phyloP scores from a whole-genome alignment of 1,140 invertebrate genomes.

The Notospermus geniculatus region DNA sequence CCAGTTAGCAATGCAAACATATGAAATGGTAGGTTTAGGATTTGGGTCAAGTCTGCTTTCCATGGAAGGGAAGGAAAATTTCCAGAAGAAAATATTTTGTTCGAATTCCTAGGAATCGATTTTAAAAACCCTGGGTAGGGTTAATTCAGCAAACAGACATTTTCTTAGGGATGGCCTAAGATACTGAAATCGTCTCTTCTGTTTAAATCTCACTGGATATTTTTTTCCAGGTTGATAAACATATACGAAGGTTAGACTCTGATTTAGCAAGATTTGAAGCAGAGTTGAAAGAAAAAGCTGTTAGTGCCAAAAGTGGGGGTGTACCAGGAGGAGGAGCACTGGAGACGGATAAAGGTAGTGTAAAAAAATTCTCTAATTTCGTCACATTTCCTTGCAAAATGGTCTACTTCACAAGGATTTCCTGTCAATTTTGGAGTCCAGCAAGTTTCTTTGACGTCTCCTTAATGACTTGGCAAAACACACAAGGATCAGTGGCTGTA shows the following conservation, averaged over 20 bases:
- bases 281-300: slow-evolving; percentile 87
- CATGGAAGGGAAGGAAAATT: not conserved
- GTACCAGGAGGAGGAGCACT: slow-evolving; percentile 6
- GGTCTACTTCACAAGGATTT: no score
- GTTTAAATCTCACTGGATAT: no score
- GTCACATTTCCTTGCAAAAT: not conserved
- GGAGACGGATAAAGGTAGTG: not conserved
- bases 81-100: not conserved
- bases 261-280: slow-evolving; percentile 94
- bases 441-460: no score
- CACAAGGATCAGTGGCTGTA: no score
- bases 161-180: not conserved
- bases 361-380: not conserved
- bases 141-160: not conserved
- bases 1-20: slow-evolving; percentile 95
- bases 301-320: slow-evolving; percentile 17
- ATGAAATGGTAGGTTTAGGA: slow-evolving; percentile 73
- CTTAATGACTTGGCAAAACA: no score
- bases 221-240: slow-evolving; percentile 80
- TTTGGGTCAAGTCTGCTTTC: not conserved
- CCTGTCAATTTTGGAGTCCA: not conserved
- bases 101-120: no score
- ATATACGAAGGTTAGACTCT: slow-evolving; percentile 90
- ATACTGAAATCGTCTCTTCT: no score
- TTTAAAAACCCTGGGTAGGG: not conserved